A percentile compares a stretch with the other conserved stretches of the same genome.
Conservation (phyloP, 2,113 vertebrate species). For the Bos indicus region DNA sequence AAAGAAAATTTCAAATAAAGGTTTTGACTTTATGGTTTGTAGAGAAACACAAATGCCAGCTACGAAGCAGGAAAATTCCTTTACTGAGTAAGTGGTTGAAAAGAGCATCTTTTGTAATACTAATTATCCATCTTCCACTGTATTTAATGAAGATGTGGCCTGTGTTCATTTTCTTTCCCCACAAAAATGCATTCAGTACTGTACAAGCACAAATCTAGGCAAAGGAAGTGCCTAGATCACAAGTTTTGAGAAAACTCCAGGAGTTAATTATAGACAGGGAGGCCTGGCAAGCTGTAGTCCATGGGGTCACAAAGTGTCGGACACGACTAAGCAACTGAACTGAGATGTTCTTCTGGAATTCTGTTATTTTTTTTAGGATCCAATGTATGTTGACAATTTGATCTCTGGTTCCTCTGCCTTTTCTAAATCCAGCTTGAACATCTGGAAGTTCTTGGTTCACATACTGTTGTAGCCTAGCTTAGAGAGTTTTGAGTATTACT, state of each 20-base stretch:
- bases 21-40: not conserved
- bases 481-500: not conserved
- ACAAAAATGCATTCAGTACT: not conserved
- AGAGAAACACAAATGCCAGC: conserved; percentile 11
- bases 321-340: not conserved
- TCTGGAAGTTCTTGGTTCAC: not conserved
- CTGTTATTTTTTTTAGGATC: not conserved
- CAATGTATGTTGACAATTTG: not conserved
- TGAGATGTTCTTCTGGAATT: not conserved
- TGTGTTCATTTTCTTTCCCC: not conserved
- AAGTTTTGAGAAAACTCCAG: not conserved
- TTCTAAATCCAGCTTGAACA: not conserved
- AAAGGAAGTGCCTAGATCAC: not conserved
- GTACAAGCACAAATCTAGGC: not conserved
- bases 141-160: not conserved
- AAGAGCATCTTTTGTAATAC: not conserved
- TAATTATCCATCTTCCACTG: not conserved
- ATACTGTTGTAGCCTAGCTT: not conserved
- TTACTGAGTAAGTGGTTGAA: not conserved
- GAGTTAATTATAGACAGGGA: not conserved
- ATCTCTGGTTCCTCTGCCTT: not conserved
- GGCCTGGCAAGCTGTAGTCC: not conserved
- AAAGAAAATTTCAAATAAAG: not conserved
- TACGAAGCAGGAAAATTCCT: not conserved
- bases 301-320: not conserved